These are phyloP conservation scores for Lophius piscatorius DNA, from an alignment of 2,113 vertebrate species.

Conservation along the genomic window DNA sequence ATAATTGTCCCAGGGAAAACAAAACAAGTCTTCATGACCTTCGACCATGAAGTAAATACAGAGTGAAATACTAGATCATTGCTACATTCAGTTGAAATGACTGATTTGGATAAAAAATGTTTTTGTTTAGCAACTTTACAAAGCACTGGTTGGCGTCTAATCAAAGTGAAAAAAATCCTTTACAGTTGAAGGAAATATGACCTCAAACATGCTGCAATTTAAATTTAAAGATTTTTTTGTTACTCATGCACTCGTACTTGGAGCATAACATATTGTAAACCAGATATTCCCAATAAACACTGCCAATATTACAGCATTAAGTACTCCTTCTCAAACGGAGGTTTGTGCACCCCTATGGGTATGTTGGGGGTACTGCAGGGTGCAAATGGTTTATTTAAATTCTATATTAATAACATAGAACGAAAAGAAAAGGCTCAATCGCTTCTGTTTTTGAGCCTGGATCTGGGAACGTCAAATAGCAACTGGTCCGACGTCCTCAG, in stretches of 20 bases:
- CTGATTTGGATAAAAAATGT: conserved; percentile 58
- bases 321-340: no score
- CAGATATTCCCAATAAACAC: no score
- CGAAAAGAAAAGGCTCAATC: no score
- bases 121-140: conserved; percentile 57
- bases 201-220: conserved; percentile 21
- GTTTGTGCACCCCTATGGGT: no score
- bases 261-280: conserved; percentile 1
- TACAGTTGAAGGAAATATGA: neutral
- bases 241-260: neutral
- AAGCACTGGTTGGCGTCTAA: conserved; percentile 58
- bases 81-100: conserved; percentile 66
- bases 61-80: conserved; percentile 54
- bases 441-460: no score
- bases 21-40: conserved; percentile 54
- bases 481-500: no score
- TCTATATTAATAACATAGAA: no score
- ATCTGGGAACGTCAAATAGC: no score
- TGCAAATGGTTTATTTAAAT: no score
- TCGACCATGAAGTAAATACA: conserved; percentile 61
- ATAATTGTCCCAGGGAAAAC: conserved; percentile 35
- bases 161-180: conserved; percentile 49
- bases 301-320: no score
- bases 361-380: no score
- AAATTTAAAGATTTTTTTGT: conserved; percentile 1